Conservation (phyloP, 2,113 vertebrate genomes). For the Eleginops maclovinus region DNA sequence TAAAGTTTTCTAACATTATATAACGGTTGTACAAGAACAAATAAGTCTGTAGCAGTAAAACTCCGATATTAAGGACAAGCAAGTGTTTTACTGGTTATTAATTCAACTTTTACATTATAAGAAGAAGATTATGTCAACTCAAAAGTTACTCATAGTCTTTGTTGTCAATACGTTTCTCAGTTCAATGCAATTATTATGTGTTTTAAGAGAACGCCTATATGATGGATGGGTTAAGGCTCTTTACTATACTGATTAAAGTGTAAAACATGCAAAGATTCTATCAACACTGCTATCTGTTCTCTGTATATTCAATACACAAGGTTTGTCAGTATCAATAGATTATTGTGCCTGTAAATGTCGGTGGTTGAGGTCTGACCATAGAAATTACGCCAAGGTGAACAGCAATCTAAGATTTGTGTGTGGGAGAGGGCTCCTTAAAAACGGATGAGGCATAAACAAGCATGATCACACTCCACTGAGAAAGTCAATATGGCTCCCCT, state of each 20-base stretch:
- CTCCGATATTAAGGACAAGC: background rate
- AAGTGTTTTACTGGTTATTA: background rate
- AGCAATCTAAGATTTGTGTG: background rate
- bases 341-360: background rate
- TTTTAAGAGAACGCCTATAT: background rate
- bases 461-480: constrained; percentile 33
- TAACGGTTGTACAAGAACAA: background rate
- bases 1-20: too few species aligned
- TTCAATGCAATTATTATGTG: background rate
- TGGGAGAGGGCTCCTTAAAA: background rate
- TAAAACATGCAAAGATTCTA: background rate
- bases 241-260: background rate
- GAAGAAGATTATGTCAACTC: background rate
- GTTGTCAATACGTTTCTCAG: background rate
- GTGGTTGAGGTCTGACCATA: background rate
- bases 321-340: background rate
- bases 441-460: constrained; percentile 36
- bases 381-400: constrained; percentile 23
- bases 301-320: background rate
- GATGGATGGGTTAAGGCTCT: background rate
- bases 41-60: background rate
- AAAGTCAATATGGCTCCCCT: constrained; percentile 47
- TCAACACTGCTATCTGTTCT: background rate
- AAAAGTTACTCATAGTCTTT: background rate
- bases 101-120: background rate